Evolutionary conservation across 2,888 invertebrate species (phyloP).

Genomic region (Amphipyra tragopoginis): DNA sequence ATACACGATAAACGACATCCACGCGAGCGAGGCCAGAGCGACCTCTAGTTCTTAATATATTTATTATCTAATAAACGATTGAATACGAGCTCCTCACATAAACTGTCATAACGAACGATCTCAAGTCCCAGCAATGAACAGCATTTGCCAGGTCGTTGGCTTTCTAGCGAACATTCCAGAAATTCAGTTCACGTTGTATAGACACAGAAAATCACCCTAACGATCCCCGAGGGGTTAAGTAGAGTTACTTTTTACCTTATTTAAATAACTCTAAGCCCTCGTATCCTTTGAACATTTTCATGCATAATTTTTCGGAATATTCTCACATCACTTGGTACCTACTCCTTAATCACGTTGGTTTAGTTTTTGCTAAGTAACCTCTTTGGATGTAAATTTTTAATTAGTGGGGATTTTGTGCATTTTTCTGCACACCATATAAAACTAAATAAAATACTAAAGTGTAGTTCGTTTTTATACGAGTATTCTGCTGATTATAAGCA

Average conservation of each 20-base stretch:
- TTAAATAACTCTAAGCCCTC: conserved; percentile 39
- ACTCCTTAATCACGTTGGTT: conserved; percentile 22
- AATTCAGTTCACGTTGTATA: conserved; percentile 14
- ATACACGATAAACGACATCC: too few species aligned
- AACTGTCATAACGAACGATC: neutral
- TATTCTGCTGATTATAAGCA: too few species aligned
- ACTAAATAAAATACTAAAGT: too few species aligned
- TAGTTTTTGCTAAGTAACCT: conserved; percentile 21
- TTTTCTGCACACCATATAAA: neutral
- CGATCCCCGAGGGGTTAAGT: conserved; percentile 24
- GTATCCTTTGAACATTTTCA: conserved; percentile 27
- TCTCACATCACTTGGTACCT: conserved; percentile 13
- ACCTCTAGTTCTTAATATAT: too few species aligned
- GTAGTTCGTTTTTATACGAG: too few species aligned
- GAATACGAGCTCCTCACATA: neutral
- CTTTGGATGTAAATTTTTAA: conserved; percentile 21
- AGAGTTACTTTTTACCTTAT: conserved; percentile 45
- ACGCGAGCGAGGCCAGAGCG: too few species aligned
- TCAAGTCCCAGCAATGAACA: neutral
- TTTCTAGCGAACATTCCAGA: conserved; percentile 3
- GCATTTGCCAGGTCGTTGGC: neutral
- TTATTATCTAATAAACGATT: too few species aligned
- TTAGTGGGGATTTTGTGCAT: neutral
- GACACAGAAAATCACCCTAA: conserved; percentile 26
- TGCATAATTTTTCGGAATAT: conserved; percentile 24